Evolutionary conservation across 1,140 invertebrate genomes (phyloP).

Genomic region (Harlomillsia oculata): DNA sequence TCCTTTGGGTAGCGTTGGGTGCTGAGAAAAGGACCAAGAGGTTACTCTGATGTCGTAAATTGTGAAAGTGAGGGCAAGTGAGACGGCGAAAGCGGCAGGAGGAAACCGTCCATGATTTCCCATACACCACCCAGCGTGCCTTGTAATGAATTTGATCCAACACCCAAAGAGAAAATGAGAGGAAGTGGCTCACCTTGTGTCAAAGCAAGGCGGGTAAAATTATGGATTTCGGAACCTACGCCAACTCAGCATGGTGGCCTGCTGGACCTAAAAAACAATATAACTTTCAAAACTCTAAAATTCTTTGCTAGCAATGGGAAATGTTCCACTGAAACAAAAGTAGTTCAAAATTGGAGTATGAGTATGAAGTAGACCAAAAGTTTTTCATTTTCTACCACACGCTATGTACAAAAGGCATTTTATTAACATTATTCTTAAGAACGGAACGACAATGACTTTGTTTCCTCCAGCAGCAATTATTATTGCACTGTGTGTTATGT

Average conservation of each 20-base stretch:
- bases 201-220: conserved; percentile 8
- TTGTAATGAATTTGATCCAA: conserved; percentile 23
- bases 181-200: conserved; percentile 11
- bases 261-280: not conserved
- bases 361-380: not conserved
- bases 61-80: no score
- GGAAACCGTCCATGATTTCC: not conserved
- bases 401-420: not conserved
- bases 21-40: not conserved
- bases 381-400: not conserved
- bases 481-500: no score
- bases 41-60: not conserved
- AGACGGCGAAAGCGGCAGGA: no score
- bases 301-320: not conserved
- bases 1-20: no score
- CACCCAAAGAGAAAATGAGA: conserved; percentile 13
- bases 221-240: conserved; percentile 9
- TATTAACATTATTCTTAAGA: not conserved
- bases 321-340: not conserved
- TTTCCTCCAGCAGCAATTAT: no score
- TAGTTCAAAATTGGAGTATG: no score
- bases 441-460: no score
- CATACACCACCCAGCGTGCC: conserved; percentile 23
- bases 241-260: conserved; percentile 12
- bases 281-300: not conserved